Evolutionary conservation across 2,797 vertebrate species (phyloP).

Genomic region (Neosilurus hyrtlii): DNA sequence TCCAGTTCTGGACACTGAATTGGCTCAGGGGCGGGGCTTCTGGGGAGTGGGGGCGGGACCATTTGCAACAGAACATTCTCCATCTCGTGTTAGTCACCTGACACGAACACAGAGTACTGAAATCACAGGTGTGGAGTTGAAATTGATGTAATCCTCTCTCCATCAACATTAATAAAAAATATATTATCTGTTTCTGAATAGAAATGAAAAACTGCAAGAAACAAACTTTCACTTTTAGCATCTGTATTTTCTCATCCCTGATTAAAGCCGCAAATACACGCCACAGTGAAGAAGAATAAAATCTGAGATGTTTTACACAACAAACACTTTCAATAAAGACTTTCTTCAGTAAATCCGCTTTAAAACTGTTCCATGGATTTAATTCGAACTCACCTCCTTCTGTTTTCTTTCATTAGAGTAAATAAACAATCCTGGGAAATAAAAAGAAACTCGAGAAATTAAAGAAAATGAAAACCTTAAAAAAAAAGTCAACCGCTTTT

Average conservation of each 20-base stretch:
- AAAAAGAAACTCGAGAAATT: neutral
- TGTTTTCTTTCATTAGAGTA: neutral
- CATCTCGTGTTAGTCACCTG: neutral
- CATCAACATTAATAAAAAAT: neutral
- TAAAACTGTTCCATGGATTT: neutral
- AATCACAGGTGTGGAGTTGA: neutral
- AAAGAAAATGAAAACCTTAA: neutral
- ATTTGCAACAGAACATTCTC: constrained; percentile 8
- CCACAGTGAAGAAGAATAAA: neutral
- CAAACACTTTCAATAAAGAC: neutral
- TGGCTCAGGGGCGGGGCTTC: constrained; percentile 24
- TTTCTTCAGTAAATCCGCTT: neutral
- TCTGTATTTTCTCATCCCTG: neutral
- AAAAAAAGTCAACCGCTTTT: neutral
- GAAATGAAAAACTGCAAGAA: neutral
- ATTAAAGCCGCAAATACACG: neutral
- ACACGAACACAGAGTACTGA: neutral
- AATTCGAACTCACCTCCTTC: neutral
- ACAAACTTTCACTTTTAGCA: neutral
- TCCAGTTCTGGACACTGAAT: constrained; percentile 51
- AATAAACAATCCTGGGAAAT: neutral
- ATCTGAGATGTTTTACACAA: neutral
- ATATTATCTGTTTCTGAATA: neutral
- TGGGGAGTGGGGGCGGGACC: constrained; percentile 41
- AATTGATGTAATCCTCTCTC: neutral